phyloP scores from a whole-genome alignment of 2,888 invertebrate genomes.

The Torymus texanus region DNA sequence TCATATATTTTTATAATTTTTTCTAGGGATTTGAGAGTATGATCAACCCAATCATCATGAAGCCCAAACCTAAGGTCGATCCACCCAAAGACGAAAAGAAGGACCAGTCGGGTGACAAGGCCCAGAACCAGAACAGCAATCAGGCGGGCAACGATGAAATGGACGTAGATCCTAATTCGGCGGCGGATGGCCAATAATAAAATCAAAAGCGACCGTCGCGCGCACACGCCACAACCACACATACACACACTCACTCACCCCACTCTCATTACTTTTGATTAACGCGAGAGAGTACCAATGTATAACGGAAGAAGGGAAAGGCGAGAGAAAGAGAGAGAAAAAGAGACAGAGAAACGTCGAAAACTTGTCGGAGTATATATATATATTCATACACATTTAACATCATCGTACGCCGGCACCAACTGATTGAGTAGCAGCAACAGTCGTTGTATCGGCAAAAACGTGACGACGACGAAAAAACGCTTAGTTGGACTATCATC shows the following conservation, averaged over 20 bases:
- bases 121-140: slow-evolving; percentile 62
- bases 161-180: slow-evolving; percentile 71
- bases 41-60: slow-evolving; percentile 86
- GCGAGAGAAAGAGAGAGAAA: background rate
- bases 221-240: too few relatives aligned
- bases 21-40: slow-evolving; percentile 77
- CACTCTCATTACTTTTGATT: too few relatives aligned
- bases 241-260: too few relatives aligned
- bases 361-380: too few relatives aligned
- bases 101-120: slow-evolving; percentile 67
- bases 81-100: slow-evolving; percentile 78
- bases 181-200: slow-evolving; percentile 42
- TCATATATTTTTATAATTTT: slow-evolving; percentile 6
- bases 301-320: background rate
- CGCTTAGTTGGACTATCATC: slow-evolving; percentile 12
- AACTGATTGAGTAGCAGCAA: too few relatives aligned
- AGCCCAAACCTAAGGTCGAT: slow-evolving; percentile 90
- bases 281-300: too few relatives aligned
- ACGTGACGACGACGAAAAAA: background rate
- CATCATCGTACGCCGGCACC: too few relatives aligned
- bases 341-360: background rate
- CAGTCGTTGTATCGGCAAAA: too few relatives aligned
- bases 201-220: too few relatives aligned
- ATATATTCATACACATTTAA: too few relatives aligned
- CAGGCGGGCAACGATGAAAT: slow-evolving; percentile 72